Percentiles rank a stretch among this genome's conserved stretches.
Evolutionary conservation across 2,888 invertebrate species (phyloP).

Genomic region (Alviniconcha strummeri): DNA sequence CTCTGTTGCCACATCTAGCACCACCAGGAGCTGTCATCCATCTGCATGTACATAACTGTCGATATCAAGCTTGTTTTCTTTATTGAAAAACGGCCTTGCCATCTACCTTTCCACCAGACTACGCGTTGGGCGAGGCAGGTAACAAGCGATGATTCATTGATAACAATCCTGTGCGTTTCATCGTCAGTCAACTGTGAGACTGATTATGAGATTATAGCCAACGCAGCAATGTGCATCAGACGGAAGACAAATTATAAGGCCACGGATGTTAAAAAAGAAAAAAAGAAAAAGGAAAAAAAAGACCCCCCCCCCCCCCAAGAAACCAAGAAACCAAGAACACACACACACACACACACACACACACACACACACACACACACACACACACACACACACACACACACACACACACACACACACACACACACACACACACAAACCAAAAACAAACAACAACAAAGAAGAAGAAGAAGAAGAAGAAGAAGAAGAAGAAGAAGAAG

Average conservation of each 20-base stretch:
- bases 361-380: not conserved
- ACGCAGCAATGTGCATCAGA: not conserved
- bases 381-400: slow-evolving; percentile 4
- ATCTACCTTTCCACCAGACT: no score
- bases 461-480: no score
- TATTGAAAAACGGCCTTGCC: no score
- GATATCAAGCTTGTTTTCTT: no score
- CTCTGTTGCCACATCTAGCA: no score
- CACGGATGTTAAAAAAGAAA: not conserved
- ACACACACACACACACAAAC: not conserved
- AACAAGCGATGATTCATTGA: no score
- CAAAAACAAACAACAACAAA: no score
- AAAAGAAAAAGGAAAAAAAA: not conserved
- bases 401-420: slow-evolving; percentile 8
- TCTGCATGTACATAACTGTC: no score
- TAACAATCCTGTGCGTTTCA: not conserved
- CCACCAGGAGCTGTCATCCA: no score
- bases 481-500: no score
- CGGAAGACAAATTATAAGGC: not conserved
- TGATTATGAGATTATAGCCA: not conserved
- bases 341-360: slow-evolving; percentile 9
- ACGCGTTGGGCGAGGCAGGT: no score
- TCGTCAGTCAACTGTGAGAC: not conserved
- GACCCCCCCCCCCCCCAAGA: not conserved
- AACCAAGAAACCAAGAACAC: not conserved